Evolutionary conservation across 2,888 invertebrate genomes (phyloP).

Genomic region (Venusia cambrica): DNA sequence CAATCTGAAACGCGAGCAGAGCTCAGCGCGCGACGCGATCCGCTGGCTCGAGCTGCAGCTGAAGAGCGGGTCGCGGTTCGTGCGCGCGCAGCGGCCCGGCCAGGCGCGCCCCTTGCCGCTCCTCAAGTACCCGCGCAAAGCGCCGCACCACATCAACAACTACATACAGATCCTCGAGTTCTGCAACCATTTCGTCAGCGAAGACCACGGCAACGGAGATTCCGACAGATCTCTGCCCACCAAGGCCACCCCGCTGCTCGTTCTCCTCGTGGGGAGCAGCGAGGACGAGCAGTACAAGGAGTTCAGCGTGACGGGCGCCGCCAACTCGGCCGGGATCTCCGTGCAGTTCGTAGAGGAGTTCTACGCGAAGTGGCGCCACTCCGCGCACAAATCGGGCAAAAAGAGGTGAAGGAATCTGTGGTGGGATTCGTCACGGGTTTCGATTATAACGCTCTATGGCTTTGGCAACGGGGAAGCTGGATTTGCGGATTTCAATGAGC

Average conservation of each 20-base stretch:
- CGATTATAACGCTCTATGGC: conserved; percentile 24
- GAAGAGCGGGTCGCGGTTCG: conserved; percentile 91
- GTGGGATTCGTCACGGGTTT: conserved; percentile 47
- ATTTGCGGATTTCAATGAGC: conserved; percentile 24
- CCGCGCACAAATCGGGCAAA: conserved; percentile 71
- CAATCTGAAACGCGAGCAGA: conserved; percentile 91
- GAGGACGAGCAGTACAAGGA: conserved; percentile 81
- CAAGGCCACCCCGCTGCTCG: conserved; percentile 83
- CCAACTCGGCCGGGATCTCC: conserved; percentile 90
- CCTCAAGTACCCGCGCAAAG: conserved; percentile 69
- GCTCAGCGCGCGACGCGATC: conserved; percentile 93
- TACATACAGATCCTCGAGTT: conserved; percentile 92
- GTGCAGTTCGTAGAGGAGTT: conserved; percentile 91
- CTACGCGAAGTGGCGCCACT: conserved; percentile 92
- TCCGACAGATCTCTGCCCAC: conserved; percentile 48
- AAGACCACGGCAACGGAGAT: conserved; percentile 65
- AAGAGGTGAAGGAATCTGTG: conserved; percentile 63
- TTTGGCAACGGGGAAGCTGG: conserved; percentile 23
- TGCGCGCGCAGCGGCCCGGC: conserved; percentile 92
- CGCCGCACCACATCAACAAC: conserved; percentile 79
- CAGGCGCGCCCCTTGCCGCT: conserved; percentile 87
- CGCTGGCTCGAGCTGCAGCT: conserved; percentile 96
- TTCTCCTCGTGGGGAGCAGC: conserved; percentile 85
- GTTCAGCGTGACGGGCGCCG: conserved; percentile 89
- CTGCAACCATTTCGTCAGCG: conserved; percentile 86